These are phyloP conservation scores for Myotis planiceps DNA, from an alignment of 2,797 vertebrate genomes.

Conservation along the genomic window DNA sequence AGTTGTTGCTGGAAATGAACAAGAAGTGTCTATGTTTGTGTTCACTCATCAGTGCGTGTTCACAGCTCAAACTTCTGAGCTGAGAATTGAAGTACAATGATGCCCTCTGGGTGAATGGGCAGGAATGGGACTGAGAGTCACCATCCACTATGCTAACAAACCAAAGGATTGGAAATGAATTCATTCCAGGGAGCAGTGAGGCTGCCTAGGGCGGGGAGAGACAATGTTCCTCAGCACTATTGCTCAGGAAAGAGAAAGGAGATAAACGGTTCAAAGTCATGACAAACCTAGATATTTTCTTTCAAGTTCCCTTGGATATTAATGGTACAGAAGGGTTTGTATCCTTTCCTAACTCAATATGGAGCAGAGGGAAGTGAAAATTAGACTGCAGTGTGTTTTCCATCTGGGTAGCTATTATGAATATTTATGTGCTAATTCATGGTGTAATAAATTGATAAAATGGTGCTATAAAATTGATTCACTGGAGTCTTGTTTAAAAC, in stretches of 20 bases:
- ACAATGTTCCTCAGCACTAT: neutral
- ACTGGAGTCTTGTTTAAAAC: neutral
- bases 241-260: neutral
- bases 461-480: conserved; percentile 4
- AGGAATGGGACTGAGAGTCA: neutral
- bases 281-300: neutral
- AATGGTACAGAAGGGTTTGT: neutral
- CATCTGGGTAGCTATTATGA: conserved; percentile 4
- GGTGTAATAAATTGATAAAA: conserved; percentile 10
- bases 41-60: neutral
- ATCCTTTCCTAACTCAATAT: neutral
- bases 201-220: neutral
- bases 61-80: neutral
- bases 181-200: neutral
- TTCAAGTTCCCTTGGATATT: neutral
- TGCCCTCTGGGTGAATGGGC: neutral
- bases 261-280: neutral
- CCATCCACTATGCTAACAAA: neutral
- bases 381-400: neutral
- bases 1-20: neutral
- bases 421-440: conserved; percentile 57
- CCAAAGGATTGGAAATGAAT: neutral
- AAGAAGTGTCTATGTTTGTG: neutral
- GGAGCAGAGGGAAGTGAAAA: neutral
- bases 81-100: neutral